phyloP scores from a whole-genome alignment of 1,140 invertebrate genomes.

The Anoplolepis gracilipes region DNA sequence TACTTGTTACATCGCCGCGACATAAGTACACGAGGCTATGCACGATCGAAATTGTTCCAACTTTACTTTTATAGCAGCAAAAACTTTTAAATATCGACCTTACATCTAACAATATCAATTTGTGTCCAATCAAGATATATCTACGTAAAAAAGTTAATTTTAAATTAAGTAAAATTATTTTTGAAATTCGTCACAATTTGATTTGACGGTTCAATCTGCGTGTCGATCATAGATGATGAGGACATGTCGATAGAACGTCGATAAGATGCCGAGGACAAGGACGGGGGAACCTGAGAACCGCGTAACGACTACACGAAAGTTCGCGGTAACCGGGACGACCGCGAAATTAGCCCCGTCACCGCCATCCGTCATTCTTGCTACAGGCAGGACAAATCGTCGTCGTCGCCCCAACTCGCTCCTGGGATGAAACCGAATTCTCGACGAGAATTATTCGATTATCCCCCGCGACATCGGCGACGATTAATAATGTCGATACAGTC shows the following conservation, averaged over 20 bases:
- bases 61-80: not conserved
- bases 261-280: not conserved
- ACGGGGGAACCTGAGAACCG: slow-evolving; percentile 5
- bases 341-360: slow-evolving; percentile 72
- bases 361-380: slow-evolving; percentile 72
- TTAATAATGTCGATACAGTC: slow-evolving; percentile 36
- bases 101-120: too few relatives aligned
- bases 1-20: slow-evolving; percentile 1
- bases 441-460: slow-evolving; percentile 71
- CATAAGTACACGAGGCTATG: not conserved
- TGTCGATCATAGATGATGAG: not conserved
- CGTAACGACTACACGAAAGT: slow-evolving; percentile 56
- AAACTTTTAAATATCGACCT: not conserved
- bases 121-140: too few relatives aligned
- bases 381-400: slow-evolving; percentile 25
- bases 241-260: not conserved
- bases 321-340: slow-evolving; percentile 59
- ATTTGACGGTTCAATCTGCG: not conserved
- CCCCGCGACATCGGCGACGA: slow-evolving; percentile 23
- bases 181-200: not conserved
- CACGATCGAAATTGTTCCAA: not conserved
- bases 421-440: slow-evolving; percentile 67
- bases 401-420: not conserved
- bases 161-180: not conserved
- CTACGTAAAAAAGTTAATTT: not conserved